A percentile compares a stretch with the other conserved stretches of the same genome.
phyloP scores from a whole-genome alignment of 2,888 invertebrate genomes.

The Paralinhomoeus sp. region DNA sequence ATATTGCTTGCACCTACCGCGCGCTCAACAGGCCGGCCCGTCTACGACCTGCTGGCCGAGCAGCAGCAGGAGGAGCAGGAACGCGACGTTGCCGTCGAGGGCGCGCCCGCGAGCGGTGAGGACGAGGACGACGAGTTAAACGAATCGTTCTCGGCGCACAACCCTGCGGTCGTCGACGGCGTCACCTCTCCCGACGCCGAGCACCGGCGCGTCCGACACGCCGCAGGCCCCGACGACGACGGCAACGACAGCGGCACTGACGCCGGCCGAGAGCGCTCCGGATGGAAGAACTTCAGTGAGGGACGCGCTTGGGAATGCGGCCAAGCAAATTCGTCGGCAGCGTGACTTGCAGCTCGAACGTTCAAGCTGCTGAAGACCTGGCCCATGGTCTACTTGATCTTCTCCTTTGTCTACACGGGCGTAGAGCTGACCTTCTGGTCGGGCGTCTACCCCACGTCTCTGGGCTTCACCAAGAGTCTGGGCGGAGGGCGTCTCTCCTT shows the following conservation, averaged over 20 bases:
- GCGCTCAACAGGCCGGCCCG: no score
- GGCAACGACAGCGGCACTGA: no score
- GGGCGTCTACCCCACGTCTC: conserved; percentile 74
- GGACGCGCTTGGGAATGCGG: neutral
- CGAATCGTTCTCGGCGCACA: neutral
- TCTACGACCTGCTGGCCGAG: no score
- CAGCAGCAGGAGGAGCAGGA: no score
- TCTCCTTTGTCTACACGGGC: conserved; percentile 75
- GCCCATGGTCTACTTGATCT: conserved; percentile 58
- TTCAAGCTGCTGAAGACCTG: conserved; percentile 50
- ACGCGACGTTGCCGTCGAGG: neutral
- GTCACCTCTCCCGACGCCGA: neutral
- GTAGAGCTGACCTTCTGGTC: conserved; percentile 80
- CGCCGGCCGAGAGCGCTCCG: no score
- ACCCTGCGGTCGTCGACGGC: conserved; percentile 1
- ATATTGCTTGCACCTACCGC: no score
- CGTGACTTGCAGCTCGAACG: conserved; percentile 35
- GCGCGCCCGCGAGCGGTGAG: conserved; percentile 5
- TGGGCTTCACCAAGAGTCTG: conserved; percentile 59
- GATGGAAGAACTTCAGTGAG: neutral
- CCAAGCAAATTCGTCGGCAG: neutral
- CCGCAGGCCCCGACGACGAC: neutral
- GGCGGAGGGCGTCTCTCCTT: conserved; percentile 28
- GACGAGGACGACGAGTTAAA: conserved; percentile 12
- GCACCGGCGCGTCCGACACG: neutral